Evolutionary conservation across 2,797 vertebrate species (phyloP), one percentile per base, ranked within the genome.

Genomic region (Mareca strepera): DNA sequence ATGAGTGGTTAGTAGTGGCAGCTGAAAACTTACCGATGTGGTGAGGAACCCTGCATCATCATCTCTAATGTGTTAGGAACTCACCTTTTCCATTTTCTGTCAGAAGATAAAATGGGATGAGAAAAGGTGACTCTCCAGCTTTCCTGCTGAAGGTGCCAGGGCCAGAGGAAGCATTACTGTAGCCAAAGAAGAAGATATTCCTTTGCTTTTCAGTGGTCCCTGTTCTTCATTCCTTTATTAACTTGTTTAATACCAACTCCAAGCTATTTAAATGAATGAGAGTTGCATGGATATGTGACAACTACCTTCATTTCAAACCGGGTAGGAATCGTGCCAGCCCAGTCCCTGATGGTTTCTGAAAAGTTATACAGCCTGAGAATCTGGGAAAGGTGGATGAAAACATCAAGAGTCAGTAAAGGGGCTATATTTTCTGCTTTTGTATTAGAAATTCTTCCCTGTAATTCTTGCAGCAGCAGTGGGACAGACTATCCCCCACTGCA

Each of bases 61-160:
- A 1, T 53, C 70, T 82, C 56, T 29, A 2, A n/a, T 0, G 0
- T 18, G 17, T 14, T n/a, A 50, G 59, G 46, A 48, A 25, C 52
- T 22, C 56, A 63, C 8, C 33, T 59, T 43, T 77, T 69, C 80
- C 33, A 4, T 89, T 82, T 72, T 39, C 8, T 43, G 11, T 17
- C 39, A 31, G 25, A 68, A 80, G 29, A 56, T 26, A 53, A 31
- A 0, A 44, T 46, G 58, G 17, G 14, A 53, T 11, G 44, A 86
- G 53, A 15, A 6, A 77, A 73, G 17, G 18, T 5, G 26, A 37
- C 79, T 64, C 50, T 89, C 21, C 33, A 73, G 18, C 56, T 87
- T 74, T 87, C 10, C 35, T 1, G 0, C 2, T 66, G 74, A 69
- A 86, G 33, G 20, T 92, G 21, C 7, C 0, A 12, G 35, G 52